Conservation (phyloP, 30 jellyfish, hydroid and myxozoan species). For the Cassiopea xamachana region DNA sequence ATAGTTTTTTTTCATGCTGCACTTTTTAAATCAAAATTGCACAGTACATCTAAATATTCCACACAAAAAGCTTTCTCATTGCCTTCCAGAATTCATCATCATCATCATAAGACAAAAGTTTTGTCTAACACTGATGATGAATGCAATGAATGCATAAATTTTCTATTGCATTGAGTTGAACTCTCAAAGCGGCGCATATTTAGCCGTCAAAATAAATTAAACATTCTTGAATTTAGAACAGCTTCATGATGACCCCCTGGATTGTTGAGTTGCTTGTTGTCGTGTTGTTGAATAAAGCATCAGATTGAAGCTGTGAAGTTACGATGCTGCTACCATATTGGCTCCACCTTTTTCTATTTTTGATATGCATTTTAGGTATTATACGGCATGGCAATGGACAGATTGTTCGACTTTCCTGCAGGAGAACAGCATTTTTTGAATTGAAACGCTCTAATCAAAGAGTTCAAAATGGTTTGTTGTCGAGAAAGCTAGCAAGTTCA, state of each 20-base stretch:
- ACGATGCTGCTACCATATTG: not conserved
- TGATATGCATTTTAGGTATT: not conserved
- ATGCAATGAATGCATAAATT: too few relatives aligned
- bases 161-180: too few relatives aligned
- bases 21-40: too few relatives aligned
- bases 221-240: not conserved
- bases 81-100: too few relatives aligned
- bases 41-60: too few relatives aligned
- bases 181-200: too few relatives aligned
- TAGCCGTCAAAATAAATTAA: not conserved
- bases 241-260: not conserved
- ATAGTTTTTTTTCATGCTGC: too few relatives aligned
- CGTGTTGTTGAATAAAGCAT: not conserved
- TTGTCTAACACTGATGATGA: too few relatives aligned
- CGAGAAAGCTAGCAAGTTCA: not conserved
- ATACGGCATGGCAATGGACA: not conserved
- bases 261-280: not conserved
- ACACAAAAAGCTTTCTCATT: too few relatives aligned
- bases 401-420: slow-evolving; percentile 16
- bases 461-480: slow-evolving; percentile 1
- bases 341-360: not conserved
- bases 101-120: too few relatives aligned
- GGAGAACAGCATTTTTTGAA: slow-evolving; percentile 29
- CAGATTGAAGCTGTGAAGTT: not conserved
- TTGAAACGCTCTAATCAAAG: slow-evolving; percentile 3